Conservation (phyloP, 2,888 invertebrate genomes). For the Tachystola acroxantha region DNA sequence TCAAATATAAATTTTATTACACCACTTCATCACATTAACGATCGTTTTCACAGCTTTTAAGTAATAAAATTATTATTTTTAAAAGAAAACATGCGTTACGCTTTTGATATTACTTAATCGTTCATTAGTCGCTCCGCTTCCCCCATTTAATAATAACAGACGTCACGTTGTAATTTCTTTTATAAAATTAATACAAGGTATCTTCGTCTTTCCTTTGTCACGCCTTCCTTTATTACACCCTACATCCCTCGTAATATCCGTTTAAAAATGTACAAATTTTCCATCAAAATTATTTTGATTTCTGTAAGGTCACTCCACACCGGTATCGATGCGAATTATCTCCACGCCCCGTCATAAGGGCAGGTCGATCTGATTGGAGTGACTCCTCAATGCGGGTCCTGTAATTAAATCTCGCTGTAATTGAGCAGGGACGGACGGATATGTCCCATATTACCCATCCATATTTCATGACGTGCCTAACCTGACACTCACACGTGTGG, state of each 20-base stretch:
- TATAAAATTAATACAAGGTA: background rate
- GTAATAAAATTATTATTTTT: too few species aligned
- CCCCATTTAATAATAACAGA: background rate
- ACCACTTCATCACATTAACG: background rate
- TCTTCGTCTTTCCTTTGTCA: background rate
- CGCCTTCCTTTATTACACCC: background rate
- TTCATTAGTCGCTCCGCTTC: background rate
- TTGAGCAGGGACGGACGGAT: conserved; percentile 32
- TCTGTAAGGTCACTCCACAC: conserved; percentile 7
- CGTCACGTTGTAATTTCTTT: too few species aligned
- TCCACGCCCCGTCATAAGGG: conserved; percentile 20
- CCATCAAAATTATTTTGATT: conserved; percentile 2
- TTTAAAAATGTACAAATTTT: background rate
- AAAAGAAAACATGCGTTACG: too few species aligned
- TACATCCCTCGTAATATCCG: background rate
- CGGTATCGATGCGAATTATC: conserved; percentile 25
- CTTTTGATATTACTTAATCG: too few species aligned
- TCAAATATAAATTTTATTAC: background rate
- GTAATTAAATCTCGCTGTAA: conserved; percentile 49
- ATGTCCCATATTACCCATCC: conserved; percentile 14
- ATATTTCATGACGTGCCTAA: conserved; percentile 22
- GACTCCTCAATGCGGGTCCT: conserved; percentile 27
- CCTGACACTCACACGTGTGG: conserved; percentile 17
- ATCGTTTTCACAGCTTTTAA: background rate
- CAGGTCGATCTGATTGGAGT: conserved; percentile 18